Evolutionary conservation across 1,140 invertebrate species (phyloP).

Genomic region (Drosophila busckii): DNA sequence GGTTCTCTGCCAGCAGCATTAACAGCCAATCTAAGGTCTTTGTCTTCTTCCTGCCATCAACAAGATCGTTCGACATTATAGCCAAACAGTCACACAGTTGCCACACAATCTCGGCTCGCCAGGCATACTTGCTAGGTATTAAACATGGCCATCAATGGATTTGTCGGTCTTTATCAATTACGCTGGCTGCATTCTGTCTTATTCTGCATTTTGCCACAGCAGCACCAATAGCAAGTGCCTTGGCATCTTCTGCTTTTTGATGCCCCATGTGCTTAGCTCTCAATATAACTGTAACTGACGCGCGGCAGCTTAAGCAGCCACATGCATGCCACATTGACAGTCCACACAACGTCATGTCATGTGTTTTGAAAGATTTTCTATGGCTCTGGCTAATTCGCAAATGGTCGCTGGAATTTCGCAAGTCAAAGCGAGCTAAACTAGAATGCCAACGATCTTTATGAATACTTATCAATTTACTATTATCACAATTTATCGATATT

Average conservation of each 20-base stretch:
- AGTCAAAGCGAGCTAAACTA: too few relatives aligned
- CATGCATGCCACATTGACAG: too few relatives aligned
- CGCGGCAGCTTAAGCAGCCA: too few relatives aligned
- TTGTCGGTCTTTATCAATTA: slow-evolving; percentile 76
- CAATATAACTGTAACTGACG: too few relatives aligned
- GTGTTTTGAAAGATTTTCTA: too few relatives aligned
- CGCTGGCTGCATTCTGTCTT: slow-evolving; percentile 49
- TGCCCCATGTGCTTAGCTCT: too few relatives aligned
- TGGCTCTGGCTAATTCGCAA: too few relatives aligned
- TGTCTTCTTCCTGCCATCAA: slow-evolving; percentile 76
- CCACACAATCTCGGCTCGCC: slow-evolving; percentile 14
- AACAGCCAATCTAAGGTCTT: slow-evolving; percentile 62
- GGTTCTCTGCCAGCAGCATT: slow-evolving; percentile 51
- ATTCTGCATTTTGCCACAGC: slow-evolving; percentile 37
- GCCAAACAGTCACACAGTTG: neutral
- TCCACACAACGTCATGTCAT: too few relatives aligned
- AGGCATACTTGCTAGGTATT: slow-evolving; percentile 46
- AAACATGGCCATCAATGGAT: slow-evolving; percentile 71
- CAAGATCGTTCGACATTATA: slow-evolving; percentile 68
- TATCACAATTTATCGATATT: too few relatives aligned
- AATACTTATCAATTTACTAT: too few relatives aligned
- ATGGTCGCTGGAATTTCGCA: too few relatives aligned
- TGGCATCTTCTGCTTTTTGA: slow-evolving; percentile 32
- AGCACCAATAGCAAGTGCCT: slow-evolving; percentile 55
- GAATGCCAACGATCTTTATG: too few relatives aligned